Evolutionary conservation across 2,113 vertebrate genomes (phyloP).

Genomic region (Vanacampus margaritifer): DNA sequence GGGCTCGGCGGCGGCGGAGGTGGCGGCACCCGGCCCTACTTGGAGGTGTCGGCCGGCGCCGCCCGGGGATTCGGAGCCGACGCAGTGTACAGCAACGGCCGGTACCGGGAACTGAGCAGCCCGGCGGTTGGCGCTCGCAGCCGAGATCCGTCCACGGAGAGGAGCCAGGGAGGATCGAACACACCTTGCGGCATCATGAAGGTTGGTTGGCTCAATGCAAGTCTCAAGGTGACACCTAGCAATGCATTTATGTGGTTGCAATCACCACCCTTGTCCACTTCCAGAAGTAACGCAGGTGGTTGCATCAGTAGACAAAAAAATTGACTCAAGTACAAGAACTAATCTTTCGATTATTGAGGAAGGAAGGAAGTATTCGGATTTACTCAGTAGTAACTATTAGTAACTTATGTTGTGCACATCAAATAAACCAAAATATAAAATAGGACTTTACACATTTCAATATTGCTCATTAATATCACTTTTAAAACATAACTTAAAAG

Average conservation of each 20-base stretch:
- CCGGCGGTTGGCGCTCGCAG: slow-evolving; percentile 68
- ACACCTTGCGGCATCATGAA: slow-evolving; percentile 86
- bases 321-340: neutral
- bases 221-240: slow-evolving; percentile 56
- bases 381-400: no score
- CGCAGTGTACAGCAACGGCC: slow-evolving; percentile 70
- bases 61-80: slow-evolving; percentile 64
- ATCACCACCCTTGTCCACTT: neutral
- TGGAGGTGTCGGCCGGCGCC: slow-evolving; percentile 65
- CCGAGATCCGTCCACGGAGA: slow-evolving; percentile 79
- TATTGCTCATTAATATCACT: neutral
- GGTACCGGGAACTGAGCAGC: slow-evolving; percentile 65
- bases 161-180: slow-evolving; percentile 68
- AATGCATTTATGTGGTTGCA: neutral
- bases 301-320: neutral
- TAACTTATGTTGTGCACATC: no score
- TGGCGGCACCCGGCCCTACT: slow-evolving; percentile 54
- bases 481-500: neutral
- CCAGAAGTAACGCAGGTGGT: neutral
- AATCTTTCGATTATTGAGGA: no score
- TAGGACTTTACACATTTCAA: no score
- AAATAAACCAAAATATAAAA: no score
- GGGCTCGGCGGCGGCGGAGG: slow-evolving; percentile 36
- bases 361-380: no score
- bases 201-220: slow-evolving; percentile 65